Evolutionary conservation across 2,113 vertebrate genomes (phyloP).

Genomic region (Bubo scandiacus): DNA sequence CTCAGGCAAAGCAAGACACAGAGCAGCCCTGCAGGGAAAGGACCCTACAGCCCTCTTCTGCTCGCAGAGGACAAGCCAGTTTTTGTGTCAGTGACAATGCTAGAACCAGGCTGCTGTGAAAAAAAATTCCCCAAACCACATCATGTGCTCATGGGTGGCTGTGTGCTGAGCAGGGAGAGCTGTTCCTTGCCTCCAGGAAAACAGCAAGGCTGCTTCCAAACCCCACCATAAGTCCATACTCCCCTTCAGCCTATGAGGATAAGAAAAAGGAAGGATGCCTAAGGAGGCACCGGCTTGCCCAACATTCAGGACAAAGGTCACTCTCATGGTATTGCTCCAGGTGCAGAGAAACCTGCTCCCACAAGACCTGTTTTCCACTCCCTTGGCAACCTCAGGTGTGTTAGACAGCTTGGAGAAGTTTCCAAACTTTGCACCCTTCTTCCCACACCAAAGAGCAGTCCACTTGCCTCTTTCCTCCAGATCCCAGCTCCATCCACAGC

Average conservation of each 20-base stretch:
- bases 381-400: not conserved
- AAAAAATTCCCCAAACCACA: not conserved
- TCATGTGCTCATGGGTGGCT: rapidly evolving
- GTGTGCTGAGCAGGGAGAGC: not conserved
- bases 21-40: not conserved
- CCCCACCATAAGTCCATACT: not conserved
- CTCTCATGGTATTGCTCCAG: not conserved
- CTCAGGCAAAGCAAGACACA: not conserved
- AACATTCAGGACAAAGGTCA: not conserved
- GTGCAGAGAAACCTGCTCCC: not conserved
- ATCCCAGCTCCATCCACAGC: not conserved
- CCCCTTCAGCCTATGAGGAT: not conserved
- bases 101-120: not conserved
- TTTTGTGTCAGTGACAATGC: not conserved
- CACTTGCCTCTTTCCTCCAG: not conserved
- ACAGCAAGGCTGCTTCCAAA: not conserved
- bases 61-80: rapidly evolving
- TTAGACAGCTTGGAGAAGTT: not conserved
- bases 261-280: not conserved
- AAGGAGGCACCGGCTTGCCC: not conserved
- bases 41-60: not conserved
- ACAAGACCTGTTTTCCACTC: not conserved
- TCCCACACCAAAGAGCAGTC: not conserved
- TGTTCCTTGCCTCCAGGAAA: not conserved
- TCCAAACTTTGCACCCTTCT: not conserved